A percentile compares a stretch with the other conserved stretches of the same genome.
phyloP scores from a whole-genome alignment of 2,888 invertebrate genomes.

The Leptinotarsa tumamoca region DNA sequence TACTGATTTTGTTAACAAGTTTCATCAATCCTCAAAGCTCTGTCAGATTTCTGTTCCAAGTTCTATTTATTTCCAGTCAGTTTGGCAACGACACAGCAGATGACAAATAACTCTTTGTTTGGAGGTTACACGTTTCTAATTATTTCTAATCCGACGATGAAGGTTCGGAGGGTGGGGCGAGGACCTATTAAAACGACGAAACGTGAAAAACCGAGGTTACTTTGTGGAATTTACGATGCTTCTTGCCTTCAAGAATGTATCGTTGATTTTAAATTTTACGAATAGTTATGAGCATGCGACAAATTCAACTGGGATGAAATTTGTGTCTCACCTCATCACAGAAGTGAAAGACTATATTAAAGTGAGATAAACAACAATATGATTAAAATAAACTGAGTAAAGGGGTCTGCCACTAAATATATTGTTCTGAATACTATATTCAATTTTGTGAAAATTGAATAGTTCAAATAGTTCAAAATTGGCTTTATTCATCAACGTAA shows the following conservation, averaged over 20 bases:
- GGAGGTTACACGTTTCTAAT: slow-evolving; percentile 57
- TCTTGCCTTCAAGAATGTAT: background rate
- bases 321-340: too few relatives aligned
- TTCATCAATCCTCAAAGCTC: background rate
- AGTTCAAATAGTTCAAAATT: too few relatives aligned
- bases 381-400: too few relatives aligned
- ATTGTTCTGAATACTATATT: too few relatives aligned
- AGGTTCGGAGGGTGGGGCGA: slow-evolving; percentile 37
- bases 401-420: too few relatives aligned
- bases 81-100: slow-evolving; percentile 32
- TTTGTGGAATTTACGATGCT: slow-evolving; percentile 10
- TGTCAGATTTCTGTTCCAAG: background rate
- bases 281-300: too few relatives aligned
- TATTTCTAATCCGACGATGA: slow-evolving; percentile 56
- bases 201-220: slow-evolving; percentile 37
- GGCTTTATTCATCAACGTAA: too few relatives aligned
- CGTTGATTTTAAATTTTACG: too few relatives aligned
- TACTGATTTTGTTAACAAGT: background rate
- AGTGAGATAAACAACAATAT: too few relatives aligned
- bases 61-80: background rate
- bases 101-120: slow-evolving; percentile 51
- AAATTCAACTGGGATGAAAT: too few relatives aligned
- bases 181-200: slow-evolving; percentile 31
- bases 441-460: too few relatives aligned
- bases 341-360: too few relatives aligned